Base-by-base conservation (phyloP, 1,140 invertebrate species). In the Brachionus rotundiformis region DNA sequence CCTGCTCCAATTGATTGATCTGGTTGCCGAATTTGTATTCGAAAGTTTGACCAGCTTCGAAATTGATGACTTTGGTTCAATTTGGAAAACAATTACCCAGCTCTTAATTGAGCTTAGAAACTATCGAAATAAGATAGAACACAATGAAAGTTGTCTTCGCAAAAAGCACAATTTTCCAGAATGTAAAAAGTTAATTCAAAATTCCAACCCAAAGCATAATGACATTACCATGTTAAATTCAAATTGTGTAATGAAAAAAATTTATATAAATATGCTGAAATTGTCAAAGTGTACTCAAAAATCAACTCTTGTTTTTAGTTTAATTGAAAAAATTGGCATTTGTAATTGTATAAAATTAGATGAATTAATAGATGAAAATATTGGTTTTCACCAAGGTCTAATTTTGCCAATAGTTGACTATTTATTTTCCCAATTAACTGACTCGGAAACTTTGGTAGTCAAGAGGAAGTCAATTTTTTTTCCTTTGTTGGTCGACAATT, bases 311-410 rank as follows among this genome's bases (percentile, higher is more conserved):
- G 23, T 73, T 25, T 44, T 73, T 25, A n/a, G n/a, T n/a, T 31
- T 73, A 73, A 29, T 73, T 7, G 68, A 73, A 5, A 73, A 73
- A 44, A 44, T 73, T 29, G 68, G 68, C 3, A 44, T 73, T 23
- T 73, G 68, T 44, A 73, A 25, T 44, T 73, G 68, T 73, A 23
- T n/a, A 10, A 44, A 25, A 44, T 44, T 73, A 27, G 36, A 73
- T 7, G 68, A 73, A 19, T 73, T 73, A 7, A 73, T 73, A 11
- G 16, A 73, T 11, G 36, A 73, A 25, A 25, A 23, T 13, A 11
- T 41, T 44, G 36, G 41, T 10, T 73, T 41, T 44, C 41, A 41
- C 11, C 13, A 73, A 44, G 19, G 4, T 3, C 23, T 73, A 47
- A 41, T 23, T 10, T 11, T 41, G n/a, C 5, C 19, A 23, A 31